phyloP scores from a whole-genome alignment of 2,797 vertebrate species.

The Molossus alvarezi region DNA sequence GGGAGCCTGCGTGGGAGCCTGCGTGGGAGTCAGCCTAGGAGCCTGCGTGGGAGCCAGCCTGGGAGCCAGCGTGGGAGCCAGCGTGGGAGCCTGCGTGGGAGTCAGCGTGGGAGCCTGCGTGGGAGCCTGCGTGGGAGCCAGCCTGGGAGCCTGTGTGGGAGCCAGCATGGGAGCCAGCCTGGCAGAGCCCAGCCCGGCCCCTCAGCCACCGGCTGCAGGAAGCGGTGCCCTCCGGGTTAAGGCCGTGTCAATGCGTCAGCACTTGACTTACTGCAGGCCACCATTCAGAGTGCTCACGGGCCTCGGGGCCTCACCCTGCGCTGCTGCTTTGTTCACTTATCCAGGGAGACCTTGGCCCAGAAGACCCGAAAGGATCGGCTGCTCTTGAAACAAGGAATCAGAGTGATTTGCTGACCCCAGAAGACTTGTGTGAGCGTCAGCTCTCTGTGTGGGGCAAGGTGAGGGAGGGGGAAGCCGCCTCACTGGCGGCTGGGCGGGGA shows the following conservation, averaged over 20 bases:
- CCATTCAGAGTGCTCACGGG: neutral
- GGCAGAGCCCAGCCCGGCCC: neutral
- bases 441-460: neutral
- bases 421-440: neutral
- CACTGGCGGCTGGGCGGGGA: accelerated
- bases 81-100: too few relatives aligned
- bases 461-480: neutral
- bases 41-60: too few relatives aligned
- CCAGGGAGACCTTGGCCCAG: neutral
- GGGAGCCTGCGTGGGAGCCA: too few relatives aligned
- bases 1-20: too few relatives aligned
- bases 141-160: too few relatives aligned
- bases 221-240: neutral
- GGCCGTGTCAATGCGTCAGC: neutral
- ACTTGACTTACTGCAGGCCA: neutral
- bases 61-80: too few relatives aligned
- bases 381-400: neutral
- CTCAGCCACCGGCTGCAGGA: neutral
- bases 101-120: too few relatives aligned
- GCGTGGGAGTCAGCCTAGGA: too few relatives aligned
- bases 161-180: neutral
- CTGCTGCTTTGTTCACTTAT: neutral
- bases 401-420: neutral
- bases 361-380: neutral
- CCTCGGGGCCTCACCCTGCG: neutral